Evolutionary conservation across 2,797 vertebrate genomes (phyloP).

Genomic region (Coreius guichenoti): DNA sequence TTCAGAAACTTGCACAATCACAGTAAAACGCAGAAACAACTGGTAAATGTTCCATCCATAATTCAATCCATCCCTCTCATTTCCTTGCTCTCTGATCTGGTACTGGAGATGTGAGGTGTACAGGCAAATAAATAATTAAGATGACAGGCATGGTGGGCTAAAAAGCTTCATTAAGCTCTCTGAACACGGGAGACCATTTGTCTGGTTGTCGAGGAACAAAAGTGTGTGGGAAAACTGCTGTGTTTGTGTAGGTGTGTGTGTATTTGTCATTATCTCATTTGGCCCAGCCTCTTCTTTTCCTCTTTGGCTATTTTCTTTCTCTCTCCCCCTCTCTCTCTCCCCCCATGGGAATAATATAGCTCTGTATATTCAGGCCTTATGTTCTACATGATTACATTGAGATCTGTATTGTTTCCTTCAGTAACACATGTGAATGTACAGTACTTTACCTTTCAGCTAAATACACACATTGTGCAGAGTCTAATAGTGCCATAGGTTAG

Average conservation of each 20-base stretch:
- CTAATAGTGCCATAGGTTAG: too few species aligned
- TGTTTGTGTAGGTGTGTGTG: conserved; percentile 28
- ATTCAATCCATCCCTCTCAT: neutral
- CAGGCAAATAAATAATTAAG: conserved; percentile 38
- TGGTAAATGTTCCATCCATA: neutral
- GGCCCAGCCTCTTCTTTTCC: neutral
- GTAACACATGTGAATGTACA: too few species aligned
- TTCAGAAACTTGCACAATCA: neutral
- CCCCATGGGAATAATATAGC: too few species aligned
- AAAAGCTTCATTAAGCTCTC: conserved; percentile 48
- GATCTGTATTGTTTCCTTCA: too few species aligned
- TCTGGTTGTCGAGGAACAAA: conserved; percentile 40
- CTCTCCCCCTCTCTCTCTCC: neutral
- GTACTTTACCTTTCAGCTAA: too few species aligned
- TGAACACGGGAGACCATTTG: conserved; percentile 32
- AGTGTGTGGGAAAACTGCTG: conserved; percentile 18
- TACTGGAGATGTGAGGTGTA: conserved; percentile 25
- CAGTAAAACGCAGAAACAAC: neutral
- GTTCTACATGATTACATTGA: too few species aligned
- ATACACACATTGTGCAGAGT: too few species aligned
- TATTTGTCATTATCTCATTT: conserved; percentile 36
- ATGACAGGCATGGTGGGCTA: conserved; percentile 22
- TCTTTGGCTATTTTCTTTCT: neutral
- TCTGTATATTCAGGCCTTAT: too few species aligned
- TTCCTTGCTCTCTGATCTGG: neutral